A percentile compares a stretch with the other conserved stretches of the same genome.
Evolutionary conservation across 2,888 invertebrate genomes (phyloP).

Genomic region (Pristionchus exspectatus): DNA sequence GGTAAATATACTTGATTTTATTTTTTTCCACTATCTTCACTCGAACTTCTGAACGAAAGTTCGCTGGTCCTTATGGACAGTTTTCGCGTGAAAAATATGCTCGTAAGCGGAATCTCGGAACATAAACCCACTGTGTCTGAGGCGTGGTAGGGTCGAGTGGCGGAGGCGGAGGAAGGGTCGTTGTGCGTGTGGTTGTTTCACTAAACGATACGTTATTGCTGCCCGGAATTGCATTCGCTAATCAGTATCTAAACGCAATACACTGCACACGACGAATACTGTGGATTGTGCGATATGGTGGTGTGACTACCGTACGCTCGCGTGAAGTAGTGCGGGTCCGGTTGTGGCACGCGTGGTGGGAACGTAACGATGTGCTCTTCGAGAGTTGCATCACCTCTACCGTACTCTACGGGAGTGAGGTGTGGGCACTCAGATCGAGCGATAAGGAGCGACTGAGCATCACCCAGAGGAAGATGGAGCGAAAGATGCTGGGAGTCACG

Average conservation of each 20-base stretch:
- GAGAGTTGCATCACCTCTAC: too few species aligned
- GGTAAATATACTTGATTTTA: neutral
- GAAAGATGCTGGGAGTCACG: too few species aligned
- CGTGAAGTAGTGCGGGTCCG: slow-evolving; percentile 42
- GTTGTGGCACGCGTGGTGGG: slow-evolving; percentile 33
- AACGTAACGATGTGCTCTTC: slow-evolving; percentile 10
- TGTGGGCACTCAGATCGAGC: too few species aligned
- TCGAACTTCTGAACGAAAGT: neutral
- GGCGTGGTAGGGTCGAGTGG: slow-evolving; percentile 33
- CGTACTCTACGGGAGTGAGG: too few species aligned
- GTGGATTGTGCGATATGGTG: neutral
- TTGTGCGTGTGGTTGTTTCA: neutral
- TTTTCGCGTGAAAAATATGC: neutral
- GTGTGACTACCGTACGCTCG: neutral
- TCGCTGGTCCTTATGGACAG: neutral
- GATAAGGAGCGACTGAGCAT: too few species aligned
- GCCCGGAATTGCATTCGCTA: neutral
- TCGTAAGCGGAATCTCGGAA: neutral
- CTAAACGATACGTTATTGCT: neutral
- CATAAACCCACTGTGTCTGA: slow-evolving; percentile 15
- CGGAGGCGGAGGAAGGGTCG: slow-evolving; percentile 4
- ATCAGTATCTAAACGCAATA: neutral
- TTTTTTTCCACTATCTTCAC: neutral
- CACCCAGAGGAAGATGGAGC: too few species aligned
- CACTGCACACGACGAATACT: neutral